Conservation (phyloP, 35 echinoderm and acorn worm species). For the Stichopus chloronotus region DNA sequence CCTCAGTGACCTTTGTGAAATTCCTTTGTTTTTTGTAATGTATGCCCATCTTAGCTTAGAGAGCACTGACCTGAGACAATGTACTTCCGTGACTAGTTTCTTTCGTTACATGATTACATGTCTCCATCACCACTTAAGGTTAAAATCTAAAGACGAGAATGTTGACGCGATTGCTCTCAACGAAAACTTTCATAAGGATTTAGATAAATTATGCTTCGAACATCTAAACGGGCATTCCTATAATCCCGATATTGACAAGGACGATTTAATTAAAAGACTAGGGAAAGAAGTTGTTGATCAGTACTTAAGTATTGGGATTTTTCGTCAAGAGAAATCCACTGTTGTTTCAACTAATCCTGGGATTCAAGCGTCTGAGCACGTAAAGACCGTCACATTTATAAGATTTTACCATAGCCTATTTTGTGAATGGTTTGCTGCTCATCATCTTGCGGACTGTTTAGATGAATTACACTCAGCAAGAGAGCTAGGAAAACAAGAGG, state of each 20-base stretch:
- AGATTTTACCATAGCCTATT: conserved; percentile 21
- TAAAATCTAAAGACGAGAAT: background rate
- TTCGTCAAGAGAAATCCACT: background rate
- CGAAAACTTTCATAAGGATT: background rate
- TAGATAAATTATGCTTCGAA: background rate
- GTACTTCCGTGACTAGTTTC: conserved; percentile 17
- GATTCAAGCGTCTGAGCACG: background rate
- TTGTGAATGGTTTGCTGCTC: conserved; percentile 40
- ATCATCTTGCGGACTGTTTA: background rate
- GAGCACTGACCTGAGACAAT: background rate
- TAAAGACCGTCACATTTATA: background rate
- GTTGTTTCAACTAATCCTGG: background rate
- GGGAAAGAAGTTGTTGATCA: background rate
- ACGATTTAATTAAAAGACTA: background rate
- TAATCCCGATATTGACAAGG: background rate
- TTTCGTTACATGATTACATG: conserved; percentile 12
- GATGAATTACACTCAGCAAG: background rate
- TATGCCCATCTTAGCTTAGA: conserved; percentile 16
- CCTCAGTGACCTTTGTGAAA: conserved; percentile 15
- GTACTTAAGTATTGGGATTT: conserved; percentile 17
- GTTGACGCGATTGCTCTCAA: background rate
- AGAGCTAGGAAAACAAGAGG: background rate
- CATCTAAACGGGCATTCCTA: background rate
- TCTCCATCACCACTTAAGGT: background rate
- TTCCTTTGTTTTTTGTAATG: conserved; percentile 26